Base-by-base conservation (phyloP, 2,797 vertebrate genomes). In the Stomatorhinus walkeri region DNA sequence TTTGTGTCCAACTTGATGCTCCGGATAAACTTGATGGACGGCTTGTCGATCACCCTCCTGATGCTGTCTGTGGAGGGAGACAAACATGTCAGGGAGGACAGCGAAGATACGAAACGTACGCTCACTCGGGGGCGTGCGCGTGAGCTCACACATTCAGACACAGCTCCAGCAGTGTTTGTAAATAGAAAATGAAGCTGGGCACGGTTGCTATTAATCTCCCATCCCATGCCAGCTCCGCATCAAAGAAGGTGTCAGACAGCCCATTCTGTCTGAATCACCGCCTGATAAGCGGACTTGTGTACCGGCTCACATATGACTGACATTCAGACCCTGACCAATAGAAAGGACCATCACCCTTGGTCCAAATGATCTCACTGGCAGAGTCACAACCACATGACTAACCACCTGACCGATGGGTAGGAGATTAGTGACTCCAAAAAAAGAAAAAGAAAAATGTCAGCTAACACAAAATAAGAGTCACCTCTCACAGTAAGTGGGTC, bases 1-100 rank as follows among this genome's bases (percentile, higher is more conserved):
- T 96, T 96, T 86, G 95, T 96, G 91, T 97, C 97, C 89, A 97
- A 94, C 93, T 97, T 97, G 94, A 97, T 93, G 36, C 96, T 95
- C 90, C 96, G 95, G 89, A 96, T 95, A 88, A 97, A 95, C 93
- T 97, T 96, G 92, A 97, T 92, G 85, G 95, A 92, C 86, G 96
- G 95, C 89, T 97, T 97, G 93, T 96, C 96, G 91, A 98, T 94
- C 91, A 94, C 94, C 93, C 95, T 96, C 92, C 95, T 96, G 95
- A 98, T 96, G 94, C 96, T 97, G 92, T 98, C 97, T 98, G 94
- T 81, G 81, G 90, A 48, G 72, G 24, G 72, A 48, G 36, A 90
- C 43, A 3, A 40, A 28, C 32, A 14, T 64, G 59, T 64, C 28
- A 40, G 12, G 32, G 68, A 6, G 32, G 5, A 19, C 28, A 36